phyloP scores from a whole-genome alignment of 2,888 invertebrate genomes.

The Dynastes maya region DNA sequence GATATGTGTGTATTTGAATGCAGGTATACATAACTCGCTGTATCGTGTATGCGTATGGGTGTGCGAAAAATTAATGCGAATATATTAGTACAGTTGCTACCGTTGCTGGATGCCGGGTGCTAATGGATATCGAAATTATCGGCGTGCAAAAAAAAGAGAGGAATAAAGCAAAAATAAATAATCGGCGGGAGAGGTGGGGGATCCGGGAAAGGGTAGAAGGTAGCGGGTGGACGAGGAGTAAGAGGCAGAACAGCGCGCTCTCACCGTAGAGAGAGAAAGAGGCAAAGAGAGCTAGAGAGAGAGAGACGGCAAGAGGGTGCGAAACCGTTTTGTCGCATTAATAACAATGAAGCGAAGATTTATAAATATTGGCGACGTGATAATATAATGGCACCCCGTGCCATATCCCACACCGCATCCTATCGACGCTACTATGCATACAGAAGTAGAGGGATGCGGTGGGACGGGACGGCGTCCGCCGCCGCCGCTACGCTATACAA shows the following conservation, averaged over 20 bases:
- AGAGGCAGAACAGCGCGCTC: background rate
- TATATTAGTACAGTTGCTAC: conserved; percentile 16
- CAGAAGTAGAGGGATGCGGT: background rate
- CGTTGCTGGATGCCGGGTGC: conserved; percentile 29
- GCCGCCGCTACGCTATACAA: conserved; percentile 43
- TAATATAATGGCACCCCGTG: conserved; percentile 49
- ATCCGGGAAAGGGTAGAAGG: background rate
- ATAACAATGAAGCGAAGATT: conserved; percentile 52
- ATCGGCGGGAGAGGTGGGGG: conserved; percentile 7
- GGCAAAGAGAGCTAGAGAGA: background rate
- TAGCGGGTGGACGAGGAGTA: background rate
- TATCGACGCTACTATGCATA: background rate
- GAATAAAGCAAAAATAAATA: conserved; percentile 39
- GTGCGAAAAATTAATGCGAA: conserved; percentile 29
- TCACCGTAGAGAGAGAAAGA: background rate
- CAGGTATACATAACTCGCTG: too few relatives aligned
- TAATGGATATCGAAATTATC: conserved; percentile 44
- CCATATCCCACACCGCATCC: background rate
- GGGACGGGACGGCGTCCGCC: conserved; percentile 4
- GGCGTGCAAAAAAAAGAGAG: conserved; percentile 21
- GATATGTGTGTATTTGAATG: background rate
- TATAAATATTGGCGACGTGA: conserved; percentile 53
- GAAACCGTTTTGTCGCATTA: conserved; percentile 44
- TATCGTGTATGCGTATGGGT: conserved; percentile 4
- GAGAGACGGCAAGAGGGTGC: conserved; percentile 7